phyloP scores from a whole-genome alignment of 35 echinoderm and acorn worm genomes.

The Eucidaris tribuloides region DNA sequence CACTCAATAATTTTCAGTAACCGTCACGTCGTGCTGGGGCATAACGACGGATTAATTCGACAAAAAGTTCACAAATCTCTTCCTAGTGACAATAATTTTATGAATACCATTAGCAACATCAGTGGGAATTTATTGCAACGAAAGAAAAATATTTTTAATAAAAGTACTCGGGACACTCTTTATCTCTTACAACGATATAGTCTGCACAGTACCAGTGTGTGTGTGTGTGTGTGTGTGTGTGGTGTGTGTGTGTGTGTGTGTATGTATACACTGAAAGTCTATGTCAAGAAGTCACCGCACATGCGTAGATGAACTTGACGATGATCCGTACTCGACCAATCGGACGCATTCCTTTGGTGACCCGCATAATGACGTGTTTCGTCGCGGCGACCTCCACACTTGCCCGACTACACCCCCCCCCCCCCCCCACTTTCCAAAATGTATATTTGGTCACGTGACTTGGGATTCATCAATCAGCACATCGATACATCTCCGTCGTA shows the following conservation, averaged over 20 bases:
- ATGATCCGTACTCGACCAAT: background rate
- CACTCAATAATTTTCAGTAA: too few relatives aligned
- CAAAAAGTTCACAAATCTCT: background rate
- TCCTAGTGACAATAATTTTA: slow-evolving; percentile 12
- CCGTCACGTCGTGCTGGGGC: too few relatives aligned
- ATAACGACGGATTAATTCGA: background rate
- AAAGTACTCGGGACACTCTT: too few relatives aligned
- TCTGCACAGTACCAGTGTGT: too few relatives aligned
- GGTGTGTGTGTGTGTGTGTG: too few relatives aligned
- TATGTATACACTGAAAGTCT: too few relatives aligned
- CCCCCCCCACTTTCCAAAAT: background rate
- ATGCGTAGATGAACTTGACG: slow-evolving; percentile 1
- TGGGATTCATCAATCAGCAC: slow-evolving; percentile 14
- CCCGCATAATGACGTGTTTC: slow-evolving; percentile 3
- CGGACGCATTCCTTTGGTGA: background rate
- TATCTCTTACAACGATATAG: too few relatives aligned
- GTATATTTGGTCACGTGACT: too few relatives aligned
- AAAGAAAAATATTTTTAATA: too few relatives aligned
- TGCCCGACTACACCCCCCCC: background rate
- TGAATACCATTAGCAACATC: background rate
- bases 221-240: too few relatives aligned
- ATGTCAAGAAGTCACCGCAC: slow-evolving; percentile 13
- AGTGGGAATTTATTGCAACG: slow-evolving; percentile 13
- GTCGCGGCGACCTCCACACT: background rate
- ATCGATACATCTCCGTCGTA: slow-evolving; percentile 5